phyloP scores from a whole-genome alignment of 2,888 invertebrate species.

The Pollenia labialis region DNA sequence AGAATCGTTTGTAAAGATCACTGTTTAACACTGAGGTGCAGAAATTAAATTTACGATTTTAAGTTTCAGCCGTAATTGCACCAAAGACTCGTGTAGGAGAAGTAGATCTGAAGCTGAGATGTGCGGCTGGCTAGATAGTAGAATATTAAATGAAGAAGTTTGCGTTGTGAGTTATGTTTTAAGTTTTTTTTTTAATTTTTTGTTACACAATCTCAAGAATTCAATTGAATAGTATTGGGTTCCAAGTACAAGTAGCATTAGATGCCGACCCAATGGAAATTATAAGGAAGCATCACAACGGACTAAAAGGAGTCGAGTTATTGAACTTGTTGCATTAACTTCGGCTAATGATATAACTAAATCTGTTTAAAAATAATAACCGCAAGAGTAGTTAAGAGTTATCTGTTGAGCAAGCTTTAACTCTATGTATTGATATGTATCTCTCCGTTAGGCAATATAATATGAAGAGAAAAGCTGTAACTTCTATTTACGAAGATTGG shows the following conservation, averaged over 20 bases:
- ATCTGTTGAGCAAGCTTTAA: constrained; percentile 26
- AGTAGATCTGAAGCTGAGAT: background rate
- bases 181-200: background rate
- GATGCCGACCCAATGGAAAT: too few species aligned
- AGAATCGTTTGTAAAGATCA: too few species aligned
- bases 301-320: background rate
- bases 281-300: background rate
- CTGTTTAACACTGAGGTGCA: too few species aligned
- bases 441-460: constrained; percentile 19
- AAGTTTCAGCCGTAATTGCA: too few species aligned
- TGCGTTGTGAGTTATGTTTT: background rate
- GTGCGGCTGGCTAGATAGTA: background rate
- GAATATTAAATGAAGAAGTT: background rate
- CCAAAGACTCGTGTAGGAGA: too few species aligned
- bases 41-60: too few species aligned
- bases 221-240: constrained; percentile 13
- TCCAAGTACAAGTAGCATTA: too few species aligned
- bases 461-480: constrained; percentile 34
- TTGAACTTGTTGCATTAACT: background rate
- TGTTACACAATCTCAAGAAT: too few species aligned
- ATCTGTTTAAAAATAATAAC: too few species aligned
- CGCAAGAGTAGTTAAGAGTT: background rate
- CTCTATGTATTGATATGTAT: constrained; percentile 27
- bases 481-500: constrained; percentile 13
- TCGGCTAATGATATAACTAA: too few species aligned